Evolutionary conservation across 2,888 invertebrate genomes (phyloP), one percentile per base, ranked within the genome.

Genomic region (Leucoma salicis): DNA sequence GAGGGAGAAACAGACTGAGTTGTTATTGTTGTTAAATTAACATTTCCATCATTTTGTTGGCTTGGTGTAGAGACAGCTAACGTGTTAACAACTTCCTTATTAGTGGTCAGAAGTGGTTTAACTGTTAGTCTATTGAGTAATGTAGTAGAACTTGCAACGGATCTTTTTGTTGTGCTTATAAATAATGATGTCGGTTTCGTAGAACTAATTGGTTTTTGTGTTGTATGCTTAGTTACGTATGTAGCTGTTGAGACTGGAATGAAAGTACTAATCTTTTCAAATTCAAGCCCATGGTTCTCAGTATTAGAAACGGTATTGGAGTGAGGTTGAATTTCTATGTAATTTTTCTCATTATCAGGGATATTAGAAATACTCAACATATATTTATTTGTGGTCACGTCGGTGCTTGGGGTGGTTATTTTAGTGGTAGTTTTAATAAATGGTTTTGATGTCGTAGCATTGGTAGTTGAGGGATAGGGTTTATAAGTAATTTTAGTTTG

Each of bases 1-100:
- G 85, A 86, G 16, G 86, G 84, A 14, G 85, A 83, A 2, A 86
- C 77, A 14, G 89, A 88, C 56, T 89, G 88, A 29, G 88, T 88
- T 2, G 87, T 88, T 32, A 87, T 65, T 7, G 85, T 88, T 10
- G 86, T 88, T 0, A 64, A 37, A 61, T 86, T 86, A 0, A 58
- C 46, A 66, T 70, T 83, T 14, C 83, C 80, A 38, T 55, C 34
- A 11, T 74, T 73, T 38, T 69, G 53, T 24, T 63, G 58, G 48
- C 57, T 65, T 8, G 49, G 28, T 28, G 66, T 65, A 11, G 66
- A 50, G 14, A 59, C 53, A 43, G 29, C 14, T 15, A 29, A 14
- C 0, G 62, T 65, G 24, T 43, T 68, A 2, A 55, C 39, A 39
- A 50, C 36, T 35, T 64, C 63, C 46, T 60, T 64, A 25, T 44